Percentiles rank a stretch among this genome's conserved stretches.
Conservation (phyloP, 35 echinoderm and acorn worm genomes). For the Strongylocentrotus purpuratus region DNA sequence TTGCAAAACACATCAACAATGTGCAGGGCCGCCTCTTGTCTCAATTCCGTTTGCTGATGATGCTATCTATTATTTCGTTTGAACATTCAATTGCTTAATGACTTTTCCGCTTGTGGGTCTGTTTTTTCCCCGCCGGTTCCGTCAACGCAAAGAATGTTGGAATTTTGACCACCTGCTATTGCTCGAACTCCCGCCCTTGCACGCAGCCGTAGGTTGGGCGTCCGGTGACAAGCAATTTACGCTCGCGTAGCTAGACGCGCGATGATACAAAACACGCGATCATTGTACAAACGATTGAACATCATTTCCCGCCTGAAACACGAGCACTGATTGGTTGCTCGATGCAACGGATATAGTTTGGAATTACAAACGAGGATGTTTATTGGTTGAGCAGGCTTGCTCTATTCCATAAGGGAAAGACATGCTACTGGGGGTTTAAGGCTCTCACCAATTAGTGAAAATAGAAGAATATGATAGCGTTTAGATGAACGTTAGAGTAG, state of each 20-base stretch:
- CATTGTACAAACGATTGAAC: background rate
- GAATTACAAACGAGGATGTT: background rate
- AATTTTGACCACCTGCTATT: background rate
- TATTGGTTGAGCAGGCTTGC: background rate
- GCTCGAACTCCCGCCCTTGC: background rate
- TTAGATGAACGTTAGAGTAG: background rate
- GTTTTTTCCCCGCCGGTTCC: background rate
- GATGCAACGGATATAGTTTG: background rate
- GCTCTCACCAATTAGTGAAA: background rate
- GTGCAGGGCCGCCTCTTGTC: background rate
- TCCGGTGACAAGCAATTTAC: background rate
- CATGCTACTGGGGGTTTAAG: background rate
- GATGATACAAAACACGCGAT: background rate
- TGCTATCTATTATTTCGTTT: conserved; percentile 1
- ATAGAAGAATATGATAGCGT: background rate
- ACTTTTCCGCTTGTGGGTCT: background rate
- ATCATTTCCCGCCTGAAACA: background rate
- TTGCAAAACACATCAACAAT: background rate
- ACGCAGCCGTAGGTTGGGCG: background rate
- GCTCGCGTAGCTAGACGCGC: background rate
- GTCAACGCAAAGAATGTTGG: background rate
- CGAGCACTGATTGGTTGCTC: background rate
- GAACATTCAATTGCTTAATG: conserved; percentile 18
- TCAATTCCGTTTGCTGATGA: conserved; percentile 2
- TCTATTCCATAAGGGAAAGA: background rate